Evolutionary conservation across 2,797 vertebrate genomes (phyloP).

Genomic region (Rhynchotus rufescens): DNA sequence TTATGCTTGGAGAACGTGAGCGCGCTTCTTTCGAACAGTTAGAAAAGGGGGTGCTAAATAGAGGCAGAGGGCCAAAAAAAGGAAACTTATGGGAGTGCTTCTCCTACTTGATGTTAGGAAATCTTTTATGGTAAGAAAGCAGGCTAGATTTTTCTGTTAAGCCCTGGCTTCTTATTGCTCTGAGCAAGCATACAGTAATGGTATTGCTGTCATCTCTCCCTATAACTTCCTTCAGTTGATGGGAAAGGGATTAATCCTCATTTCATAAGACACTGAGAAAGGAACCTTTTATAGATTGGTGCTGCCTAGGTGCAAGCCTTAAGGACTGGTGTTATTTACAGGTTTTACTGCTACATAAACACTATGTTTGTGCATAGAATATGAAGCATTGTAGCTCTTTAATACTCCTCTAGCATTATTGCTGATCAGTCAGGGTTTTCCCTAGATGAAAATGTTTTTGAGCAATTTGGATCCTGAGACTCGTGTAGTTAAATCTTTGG

Average conservation of each 20-base stretch:
- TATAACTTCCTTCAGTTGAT: background rate
- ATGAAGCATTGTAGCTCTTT: background rate
- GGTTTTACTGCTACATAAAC: background rate
- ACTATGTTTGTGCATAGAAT: background rate
- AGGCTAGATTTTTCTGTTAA: background rate
- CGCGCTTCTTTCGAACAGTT: background rate
- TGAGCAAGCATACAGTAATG: background rate
- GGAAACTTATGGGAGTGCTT: background rate
- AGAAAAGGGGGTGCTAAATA: background rate
- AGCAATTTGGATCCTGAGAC: background rate
- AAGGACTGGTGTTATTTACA: background rate
- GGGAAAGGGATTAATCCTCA: background rate
- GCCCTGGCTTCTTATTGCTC: background rate
- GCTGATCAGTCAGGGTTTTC: background rate
- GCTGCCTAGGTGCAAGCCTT: background rate
- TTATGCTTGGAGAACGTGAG: background rate
- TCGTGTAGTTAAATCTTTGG: background rate
- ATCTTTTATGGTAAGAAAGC: background rate
- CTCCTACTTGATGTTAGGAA: background rate
- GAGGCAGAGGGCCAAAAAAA: background rate
- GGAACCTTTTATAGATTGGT: background rate
- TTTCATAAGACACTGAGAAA: background rate
- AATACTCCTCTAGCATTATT: background rate
- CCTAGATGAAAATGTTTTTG: background rate
- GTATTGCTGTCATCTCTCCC: background rate